Conservation (phyloP, 2,113 vertebrate genomes). For the Ardeotis arabs region DNA sequence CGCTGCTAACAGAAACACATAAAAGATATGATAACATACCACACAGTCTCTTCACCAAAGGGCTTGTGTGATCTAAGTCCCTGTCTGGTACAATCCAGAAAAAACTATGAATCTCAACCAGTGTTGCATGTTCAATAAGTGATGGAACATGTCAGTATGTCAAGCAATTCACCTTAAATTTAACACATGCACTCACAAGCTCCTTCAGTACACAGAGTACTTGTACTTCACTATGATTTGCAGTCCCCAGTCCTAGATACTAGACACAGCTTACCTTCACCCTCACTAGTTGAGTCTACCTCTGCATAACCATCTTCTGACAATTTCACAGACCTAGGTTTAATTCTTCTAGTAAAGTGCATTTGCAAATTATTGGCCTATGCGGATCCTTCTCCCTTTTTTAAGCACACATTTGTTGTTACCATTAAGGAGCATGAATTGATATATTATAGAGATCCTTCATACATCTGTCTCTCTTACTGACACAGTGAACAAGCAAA, state of each 20-base stretch:
- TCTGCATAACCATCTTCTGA: background rate
- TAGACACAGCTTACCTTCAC: background rate
- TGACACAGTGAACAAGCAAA: background rate
- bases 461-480: background rate
- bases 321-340: background rate
- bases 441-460: background rate
- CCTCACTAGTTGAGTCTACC: accelerated
- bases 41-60: background rate
- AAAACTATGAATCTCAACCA: background rate
- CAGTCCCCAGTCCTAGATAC: background rate
- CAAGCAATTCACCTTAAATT: background rate
- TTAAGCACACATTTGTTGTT: background rate
- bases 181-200: too few species aligned
- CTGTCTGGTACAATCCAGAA: background rate
- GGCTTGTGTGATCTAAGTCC: background rate
- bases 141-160: background rate
- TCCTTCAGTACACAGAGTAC: background rate
- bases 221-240: background rate
- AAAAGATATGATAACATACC: background rate
- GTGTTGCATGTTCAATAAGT: background rate
- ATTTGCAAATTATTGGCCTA: background rate
- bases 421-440: background rate
- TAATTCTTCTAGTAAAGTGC: background rate
- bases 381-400: background rate
- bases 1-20: background rate